phyloP scores from a whole-genome alignment of 2,888 invertebrate genomes.

The Axea sp. region DNA sequence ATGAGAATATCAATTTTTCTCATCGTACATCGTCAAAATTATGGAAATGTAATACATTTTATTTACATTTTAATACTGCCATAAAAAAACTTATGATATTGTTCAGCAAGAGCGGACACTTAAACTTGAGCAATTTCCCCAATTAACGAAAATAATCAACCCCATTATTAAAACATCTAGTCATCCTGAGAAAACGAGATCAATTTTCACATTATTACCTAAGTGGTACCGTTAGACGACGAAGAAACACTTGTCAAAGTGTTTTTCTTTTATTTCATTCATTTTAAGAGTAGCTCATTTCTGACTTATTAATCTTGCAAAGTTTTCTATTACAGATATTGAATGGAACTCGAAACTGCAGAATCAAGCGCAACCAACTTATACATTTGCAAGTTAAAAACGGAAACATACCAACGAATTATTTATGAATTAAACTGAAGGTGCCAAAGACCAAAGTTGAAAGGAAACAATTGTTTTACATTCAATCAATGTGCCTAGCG shows the following conservation, averaged over 20 bases:
- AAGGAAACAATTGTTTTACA: conserved; percentile 12
- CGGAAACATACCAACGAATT: conserved; percentile 19
- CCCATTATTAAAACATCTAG: conserved; percentile 36
- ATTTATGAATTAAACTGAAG: conserved; percentile 38
- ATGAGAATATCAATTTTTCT: too few relatives aligned
- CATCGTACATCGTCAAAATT: too few relatives aligned
- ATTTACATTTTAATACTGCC: too few relatives aligned
- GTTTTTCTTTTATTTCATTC: conserved; percentile 42
- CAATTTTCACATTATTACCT: conserved; percentile 45
- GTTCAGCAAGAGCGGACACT: too few relatives aligned
- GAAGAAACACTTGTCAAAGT: conserved; percentile 46
- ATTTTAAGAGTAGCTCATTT: conserved; percentile 39
- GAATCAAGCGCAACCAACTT: conserved; percentile 9
- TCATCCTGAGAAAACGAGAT: conserved; percentile 15
- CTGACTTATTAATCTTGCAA: conserved; percentile 43
- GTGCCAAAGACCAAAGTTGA: background rate
- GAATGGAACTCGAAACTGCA: conserved; percentile 26
- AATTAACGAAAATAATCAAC: too few relatives aligned
- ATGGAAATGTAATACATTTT: too few relatives aligned
- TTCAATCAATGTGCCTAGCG: conserved; percentile 49
- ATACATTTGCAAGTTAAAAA: conserved; percentile 29
- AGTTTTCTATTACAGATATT: conserved; percentile 46
- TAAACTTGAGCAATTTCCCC: too few relatives aligned
- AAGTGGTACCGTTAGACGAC: conserved; percentile 33
- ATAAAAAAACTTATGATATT: too few relatives aligned